A percentile compares a stretch with the other conserved stretches of the same genome.
Evolutionary conservation across 2,113 vertebrate species (phyloP).

Genomic region (Labeo catla): DNA sequence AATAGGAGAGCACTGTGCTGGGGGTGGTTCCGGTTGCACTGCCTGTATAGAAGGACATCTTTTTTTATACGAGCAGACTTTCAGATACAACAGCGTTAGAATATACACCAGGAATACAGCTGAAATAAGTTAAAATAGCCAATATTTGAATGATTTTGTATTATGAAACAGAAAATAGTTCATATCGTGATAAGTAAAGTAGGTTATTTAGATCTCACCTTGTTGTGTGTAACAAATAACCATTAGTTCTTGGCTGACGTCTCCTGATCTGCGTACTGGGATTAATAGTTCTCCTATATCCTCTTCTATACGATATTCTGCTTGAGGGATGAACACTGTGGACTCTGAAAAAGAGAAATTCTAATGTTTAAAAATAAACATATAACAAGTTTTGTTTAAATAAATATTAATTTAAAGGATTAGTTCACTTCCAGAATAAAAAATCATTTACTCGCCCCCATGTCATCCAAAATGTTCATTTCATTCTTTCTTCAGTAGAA

Average conservation of each 20-base stretch:
- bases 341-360: slow-evolving; percentile 75
- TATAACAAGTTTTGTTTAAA: not conserved
- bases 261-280: slow-evolving; percentile 80
- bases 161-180: not conserved
- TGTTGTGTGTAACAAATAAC: slow-evolving; percentile 85
- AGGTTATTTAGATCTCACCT: slow-evolving; percentile 69
- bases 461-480: too few species aligned
- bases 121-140: not conserved
- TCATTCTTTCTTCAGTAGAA: too few species aligned
- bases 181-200: not conserved
- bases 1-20: slow-evolving; percentile 79
- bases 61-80: not conserved
- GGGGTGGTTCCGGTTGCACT: slow-evolving; percentile 81
- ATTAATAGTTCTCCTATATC: slow-evolving; percentile 82
- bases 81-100: not conserved
- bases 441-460: too few species aligned
- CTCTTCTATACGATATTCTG: slow-evolving; percentile 83
- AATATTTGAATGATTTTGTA: not conserved
- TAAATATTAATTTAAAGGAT: too few species aligned
- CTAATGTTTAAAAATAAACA: not conserved
- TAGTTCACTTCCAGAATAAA: too few species aligned
- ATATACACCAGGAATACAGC: not conserved
- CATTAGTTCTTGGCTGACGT: slow-evolving; percentile 82
- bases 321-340: slow-evolving; percentile 83
- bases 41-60: slow-evolving; percentile 63